These are phyloP conservation scores for human DNA, from an alignment of 2,113 vertebrate genomes.

Conservation along the genomic window DNA sequence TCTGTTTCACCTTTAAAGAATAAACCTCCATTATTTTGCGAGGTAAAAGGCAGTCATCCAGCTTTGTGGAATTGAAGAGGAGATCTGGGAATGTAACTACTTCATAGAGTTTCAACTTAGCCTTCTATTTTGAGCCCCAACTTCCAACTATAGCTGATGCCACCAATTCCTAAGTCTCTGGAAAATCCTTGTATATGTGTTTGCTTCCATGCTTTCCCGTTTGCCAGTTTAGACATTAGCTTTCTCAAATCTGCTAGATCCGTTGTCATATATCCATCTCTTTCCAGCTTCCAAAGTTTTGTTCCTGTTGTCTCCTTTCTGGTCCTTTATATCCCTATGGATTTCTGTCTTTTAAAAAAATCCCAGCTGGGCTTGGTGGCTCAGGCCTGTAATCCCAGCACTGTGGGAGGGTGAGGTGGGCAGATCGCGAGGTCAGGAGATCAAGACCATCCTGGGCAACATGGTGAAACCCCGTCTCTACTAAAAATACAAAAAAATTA, in stretches of 20 bases:
- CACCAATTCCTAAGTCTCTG: neutral
- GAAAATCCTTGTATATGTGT: neutral
- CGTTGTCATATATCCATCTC: neutral
- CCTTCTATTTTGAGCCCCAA: neutral
- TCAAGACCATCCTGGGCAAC: neutral
- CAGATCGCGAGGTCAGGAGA: neutral
- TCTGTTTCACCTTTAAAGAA: neutral
- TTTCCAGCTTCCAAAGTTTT: neutral
- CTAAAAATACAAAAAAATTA: too few species aligned
- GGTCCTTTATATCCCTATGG: neutral
- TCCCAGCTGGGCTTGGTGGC: neutral
- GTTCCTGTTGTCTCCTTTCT: neutral
- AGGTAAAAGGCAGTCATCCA: neutral
- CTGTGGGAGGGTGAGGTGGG: neutral
- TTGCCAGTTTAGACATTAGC: neutral
- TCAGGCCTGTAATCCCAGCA: neutral
- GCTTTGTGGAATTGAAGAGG: neutral
- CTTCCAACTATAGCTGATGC: neutral
- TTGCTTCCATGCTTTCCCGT: too few species aligned
- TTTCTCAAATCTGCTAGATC: neutral
- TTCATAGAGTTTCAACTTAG: neutral
- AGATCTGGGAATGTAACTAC: constrained; percentile 5
- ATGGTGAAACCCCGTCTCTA: too few species aligned
- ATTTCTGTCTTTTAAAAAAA: neutral
- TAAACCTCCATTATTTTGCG: neutral